Conservation (phyloP, 2,797 vertebrate genomes). For the Geotrypetes seraphini region DNA sequence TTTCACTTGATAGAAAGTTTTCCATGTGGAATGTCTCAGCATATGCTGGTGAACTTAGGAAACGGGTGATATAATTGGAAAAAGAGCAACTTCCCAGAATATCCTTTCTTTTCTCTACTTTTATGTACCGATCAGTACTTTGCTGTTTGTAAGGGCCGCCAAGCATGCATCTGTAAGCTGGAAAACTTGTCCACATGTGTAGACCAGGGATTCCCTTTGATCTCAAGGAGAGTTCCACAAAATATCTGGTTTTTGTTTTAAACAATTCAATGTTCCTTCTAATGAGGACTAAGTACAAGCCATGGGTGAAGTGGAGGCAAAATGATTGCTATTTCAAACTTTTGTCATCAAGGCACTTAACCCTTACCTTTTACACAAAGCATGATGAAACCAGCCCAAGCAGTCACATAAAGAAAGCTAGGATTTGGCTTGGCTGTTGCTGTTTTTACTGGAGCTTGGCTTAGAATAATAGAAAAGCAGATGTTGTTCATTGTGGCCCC, state of each 20-base stretch:
- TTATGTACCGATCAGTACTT: slow-evolving; percentile 6
- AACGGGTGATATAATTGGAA: slow-evolving; percentile 10
- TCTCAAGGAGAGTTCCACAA: slow-evolving; percentile 21
- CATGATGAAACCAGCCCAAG: slow-evolving; percentile 11
- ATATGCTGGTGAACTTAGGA: not conserved
- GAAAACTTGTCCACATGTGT: slow-evolving; percentile 13
- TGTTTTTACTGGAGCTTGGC: no score
- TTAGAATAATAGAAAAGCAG: no score
- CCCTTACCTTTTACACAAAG: slow-evolving; percentile 16
- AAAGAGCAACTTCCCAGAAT: not conserved
- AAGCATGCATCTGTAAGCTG: slow-evolving; percentile 5
- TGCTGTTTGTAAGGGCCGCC: slow-evolving; percentile 4
- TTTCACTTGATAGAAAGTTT: no score
- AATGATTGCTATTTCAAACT: slow-evolving; percentile 27
- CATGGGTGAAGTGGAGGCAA: slow-evolving; percentile 30
- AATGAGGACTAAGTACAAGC: slow-evolving; percentile 36
- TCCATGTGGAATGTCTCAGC: no score
- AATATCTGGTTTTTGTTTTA: slow-evolving; percentile 32
- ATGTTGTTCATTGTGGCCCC: no score
- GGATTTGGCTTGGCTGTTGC: no score
- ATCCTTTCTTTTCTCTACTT: not conserved
- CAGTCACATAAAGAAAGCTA: slow-evolving; percentile 27
- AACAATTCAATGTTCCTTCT: slow-evolving; percentile 24
- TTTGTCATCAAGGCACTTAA: slow-evolving; percentile 27
- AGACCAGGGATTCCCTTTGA: slow-evolving; percentile 32